Conservation (phyloP, 2,797 vertebrate species). For the Tokudaia tokunoshimensis region DNA sequence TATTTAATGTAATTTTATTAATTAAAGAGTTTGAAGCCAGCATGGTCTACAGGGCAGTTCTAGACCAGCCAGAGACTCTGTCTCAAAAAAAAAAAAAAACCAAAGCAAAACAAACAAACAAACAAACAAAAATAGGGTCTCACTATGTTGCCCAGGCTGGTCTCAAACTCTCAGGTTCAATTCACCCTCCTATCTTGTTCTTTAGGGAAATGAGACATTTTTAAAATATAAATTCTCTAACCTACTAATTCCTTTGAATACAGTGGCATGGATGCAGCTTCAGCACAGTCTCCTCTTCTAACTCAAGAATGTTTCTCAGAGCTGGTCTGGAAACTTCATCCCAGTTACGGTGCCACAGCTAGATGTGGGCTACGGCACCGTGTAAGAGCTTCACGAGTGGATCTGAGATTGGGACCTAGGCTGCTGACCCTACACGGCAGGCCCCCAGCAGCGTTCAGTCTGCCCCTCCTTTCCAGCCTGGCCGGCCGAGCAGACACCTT, state of each 20-base stretch:
- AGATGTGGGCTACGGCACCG: neutral
- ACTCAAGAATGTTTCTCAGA: neutral
- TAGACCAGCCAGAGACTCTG: neutral
- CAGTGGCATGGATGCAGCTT: no score
- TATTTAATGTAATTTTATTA: no score
- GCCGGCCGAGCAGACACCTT: neutral
- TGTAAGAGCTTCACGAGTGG: neutral
- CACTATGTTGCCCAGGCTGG: neutral
- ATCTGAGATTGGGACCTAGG: neutral
- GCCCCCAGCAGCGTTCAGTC: neutral
- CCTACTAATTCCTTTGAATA: neutral
- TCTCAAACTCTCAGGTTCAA: neutral
- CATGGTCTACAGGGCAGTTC: neutral
- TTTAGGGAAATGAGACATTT: neutral
- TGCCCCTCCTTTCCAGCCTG: neutral
- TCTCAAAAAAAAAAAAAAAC: neutral
- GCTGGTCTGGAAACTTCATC: neutral
- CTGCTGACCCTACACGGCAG: neutral
- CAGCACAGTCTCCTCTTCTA: neutral
- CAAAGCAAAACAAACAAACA: neutral
- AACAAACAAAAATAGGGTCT: neutral
- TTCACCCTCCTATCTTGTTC: neutral
- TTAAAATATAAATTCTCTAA: neutral
- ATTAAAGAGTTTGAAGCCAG: neutral
- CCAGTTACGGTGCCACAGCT: neutral